Conservation (phyloP, 2,797 vertebrate species). For the Podarcis siculus region DNA sequence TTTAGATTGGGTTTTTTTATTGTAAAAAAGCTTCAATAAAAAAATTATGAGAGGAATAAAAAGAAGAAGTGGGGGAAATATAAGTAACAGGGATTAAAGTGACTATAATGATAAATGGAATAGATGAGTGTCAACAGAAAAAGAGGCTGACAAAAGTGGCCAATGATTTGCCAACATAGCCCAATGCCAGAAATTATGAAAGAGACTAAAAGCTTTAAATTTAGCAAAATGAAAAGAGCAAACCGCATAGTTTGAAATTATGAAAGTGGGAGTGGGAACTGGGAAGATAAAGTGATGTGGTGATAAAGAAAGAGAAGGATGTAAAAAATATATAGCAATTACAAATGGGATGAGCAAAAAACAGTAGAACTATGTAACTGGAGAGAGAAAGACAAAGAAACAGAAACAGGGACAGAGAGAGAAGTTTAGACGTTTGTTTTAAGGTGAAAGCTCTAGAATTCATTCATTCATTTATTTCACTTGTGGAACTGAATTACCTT, state of each 20-base stretch:
- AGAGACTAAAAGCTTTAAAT: not conserved
- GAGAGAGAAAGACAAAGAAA: not conserved
- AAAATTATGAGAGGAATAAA: too few species aligned
- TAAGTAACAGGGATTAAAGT: not conserved
- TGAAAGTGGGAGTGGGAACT: not conserved
- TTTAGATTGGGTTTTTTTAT: too few species aligned
- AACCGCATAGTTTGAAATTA: not conserved
- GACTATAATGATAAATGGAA: not conserved
- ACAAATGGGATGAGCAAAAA: not conserved
- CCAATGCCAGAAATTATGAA: not conserved
- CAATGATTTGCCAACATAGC: too few species aligned
- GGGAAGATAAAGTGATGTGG: not conserved
- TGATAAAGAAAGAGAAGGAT: not conserved
- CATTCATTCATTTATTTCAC: not conserved
- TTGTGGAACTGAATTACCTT: not conserved
- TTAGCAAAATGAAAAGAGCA: not conserved
- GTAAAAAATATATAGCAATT: not conserved
- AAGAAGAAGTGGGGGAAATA: too few species aligned
- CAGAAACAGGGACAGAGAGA: not conserved
- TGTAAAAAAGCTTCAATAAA: too few species aligned
- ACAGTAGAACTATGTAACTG: not conserved
- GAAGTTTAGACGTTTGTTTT: not conserved
- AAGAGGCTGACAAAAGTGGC: not conserved
- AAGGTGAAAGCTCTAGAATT: not conserved
- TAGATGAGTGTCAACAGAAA: not conserved